phyloP scores from a whole-genome alignment of 2,113 vertebrate species.

The Oxyura jamaicensis region DNA sequence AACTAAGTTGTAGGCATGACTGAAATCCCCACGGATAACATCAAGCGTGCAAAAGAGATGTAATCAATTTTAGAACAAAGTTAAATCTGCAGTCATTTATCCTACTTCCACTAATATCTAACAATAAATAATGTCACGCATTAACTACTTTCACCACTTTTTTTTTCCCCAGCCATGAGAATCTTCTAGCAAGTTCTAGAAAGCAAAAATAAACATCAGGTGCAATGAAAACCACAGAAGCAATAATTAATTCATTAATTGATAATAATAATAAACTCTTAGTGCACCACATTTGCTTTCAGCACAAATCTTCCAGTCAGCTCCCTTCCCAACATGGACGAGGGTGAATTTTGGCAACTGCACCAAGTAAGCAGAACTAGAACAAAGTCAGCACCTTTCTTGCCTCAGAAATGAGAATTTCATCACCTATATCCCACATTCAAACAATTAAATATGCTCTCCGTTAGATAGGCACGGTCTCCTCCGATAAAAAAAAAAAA shows the following conservation, averaged over 20 bases:
- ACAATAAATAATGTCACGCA: conserved; percentile 4
- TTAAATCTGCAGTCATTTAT: conserved; percentile 1
- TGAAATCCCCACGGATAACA: conserved; percentile 9
- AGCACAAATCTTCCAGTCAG: not conserved
- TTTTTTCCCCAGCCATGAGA: not conserved
- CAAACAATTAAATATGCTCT: not conserved
- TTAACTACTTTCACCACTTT: not conserved
- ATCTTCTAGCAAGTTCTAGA: not conserved
- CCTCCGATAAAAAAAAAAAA: not conserved
- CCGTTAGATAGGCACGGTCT: not conserved
- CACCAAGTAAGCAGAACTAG: not conserved
- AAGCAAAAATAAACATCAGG: not conserved
- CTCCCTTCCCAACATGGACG: not conserved
- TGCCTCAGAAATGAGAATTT: not conserved
- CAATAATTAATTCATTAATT: not conserved
- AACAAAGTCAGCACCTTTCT: not conserved
- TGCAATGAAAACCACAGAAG: not conserved
- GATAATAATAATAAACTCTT: not conserved
- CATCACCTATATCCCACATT: not conserved
- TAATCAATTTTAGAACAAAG: conserved; percentile 45
- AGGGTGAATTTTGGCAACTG: not conserved
- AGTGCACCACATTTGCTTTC: not conserved
- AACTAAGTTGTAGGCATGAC: conserved; percentile 35
- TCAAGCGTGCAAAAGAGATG: conserved; percentile 38
- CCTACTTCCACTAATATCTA: not conserved